Percentiles rank a stretch among this genome's conserved stretches.
Evolutionary conservation across 2,113 vertebrate species (phyloP).

Genomic region (Thermophis baileyi): DNA sequence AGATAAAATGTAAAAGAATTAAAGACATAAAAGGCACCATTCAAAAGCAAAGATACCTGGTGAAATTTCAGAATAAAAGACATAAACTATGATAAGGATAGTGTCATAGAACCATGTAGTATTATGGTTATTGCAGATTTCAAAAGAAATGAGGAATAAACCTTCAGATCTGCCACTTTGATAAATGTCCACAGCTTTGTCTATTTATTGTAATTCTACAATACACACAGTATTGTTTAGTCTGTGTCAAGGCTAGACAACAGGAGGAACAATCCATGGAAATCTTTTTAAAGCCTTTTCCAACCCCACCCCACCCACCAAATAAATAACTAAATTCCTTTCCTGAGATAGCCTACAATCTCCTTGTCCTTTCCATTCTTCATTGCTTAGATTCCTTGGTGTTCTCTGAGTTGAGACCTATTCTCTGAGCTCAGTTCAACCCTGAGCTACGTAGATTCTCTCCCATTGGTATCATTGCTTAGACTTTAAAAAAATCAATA

Average conservation of each 20-base stretch:
- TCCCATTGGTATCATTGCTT: background rate
- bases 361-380: background rate
- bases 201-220: background rate
- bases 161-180: background rate
- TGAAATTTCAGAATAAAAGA: background rate
- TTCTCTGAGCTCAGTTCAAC: too few relatives aligned
- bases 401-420: too few relatives aligned
- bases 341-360: background rate
- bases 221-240: background rate
- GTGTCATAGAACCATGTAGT: background rate
- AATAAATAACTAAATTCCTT: background rate
- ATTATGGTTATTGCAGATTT: background rate
- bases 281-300: background rate
- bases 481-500: conserved; percentile 27
- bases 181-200: background rate
- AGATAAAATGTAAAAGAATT: background rate
- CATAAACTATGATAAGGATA: background rate
- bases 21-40: background rate
- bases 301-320: background rate
- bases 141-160: rapidly evolving
- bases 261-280: background rate
- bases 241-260: background rate
- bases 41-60: background rate
- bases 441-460: too few relatives aligned
- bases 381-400: background rate